Base-by-base conservation (phyloP, 2,113 vertebrate genomes). In the Todiramphus saurophagus region DNA sequence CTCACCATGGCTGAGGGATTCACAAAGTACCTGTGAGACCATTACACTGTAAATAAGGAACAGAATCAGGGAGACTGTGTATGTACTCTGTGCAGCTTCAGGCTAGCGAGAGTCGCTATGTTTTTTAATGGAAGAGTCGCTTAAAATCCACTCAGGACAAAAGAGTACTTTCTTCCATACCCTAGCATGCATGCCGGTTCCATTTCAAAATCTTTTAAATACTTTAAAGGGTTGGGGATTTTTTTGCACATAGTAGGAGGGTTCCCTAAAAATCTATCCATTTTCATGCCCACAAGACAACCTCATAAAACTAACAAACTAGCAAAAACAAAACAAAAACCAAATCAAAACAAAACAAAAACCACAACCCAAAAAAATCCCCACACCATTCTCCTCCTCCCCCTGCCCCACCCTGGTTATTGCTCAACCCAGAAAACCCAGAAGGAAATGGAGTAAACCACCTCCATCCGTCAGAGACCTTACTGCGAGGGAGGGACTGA, bases 401-500 rank as follows among this genome's bases (percentile, higher is more conserved):
- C 27, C 44, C 67, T 81, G 33, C 68, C 83, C 73, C 91, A 92
- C 86, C 85, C 90, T 69, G 33, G 9, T 76, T 76, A 69, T 87
- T 95, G 87, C 74, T 93, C 62, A 92, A 82, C 44, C 24, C 80
- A 89, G 39, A 82, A 93, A 92, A 82, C 44, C 24, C 80, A 84
- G 39, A 82, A 93, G 68, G 76, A 95, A 94, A 88, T 7, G 25
- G 58, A 74, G 46, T 88, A 64, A 66, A 96, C 51, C 14, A 84
- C 31, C 73, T 89, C 83, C 18, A 12, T 39, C 70, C 53, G 51
- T 53, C 48, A 86, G n/a, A 94, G 13, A 55, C 17, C 58, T 91
- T 58, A 37, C 12, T 50, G 83, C 2, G 0, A 75, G 35, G 77
- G 41, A 93, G 28, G 21, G 62, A 66, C 13, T 69, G 58, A 91